A percentile compares a stretch with the other conserved stretches of the same genome.
These are phyloP conservation scores for Pseudomyrmex dendroicus DNA, from an alignment of 1,140 invertebrate genomes.

Conservation along the genomic window DNA sequence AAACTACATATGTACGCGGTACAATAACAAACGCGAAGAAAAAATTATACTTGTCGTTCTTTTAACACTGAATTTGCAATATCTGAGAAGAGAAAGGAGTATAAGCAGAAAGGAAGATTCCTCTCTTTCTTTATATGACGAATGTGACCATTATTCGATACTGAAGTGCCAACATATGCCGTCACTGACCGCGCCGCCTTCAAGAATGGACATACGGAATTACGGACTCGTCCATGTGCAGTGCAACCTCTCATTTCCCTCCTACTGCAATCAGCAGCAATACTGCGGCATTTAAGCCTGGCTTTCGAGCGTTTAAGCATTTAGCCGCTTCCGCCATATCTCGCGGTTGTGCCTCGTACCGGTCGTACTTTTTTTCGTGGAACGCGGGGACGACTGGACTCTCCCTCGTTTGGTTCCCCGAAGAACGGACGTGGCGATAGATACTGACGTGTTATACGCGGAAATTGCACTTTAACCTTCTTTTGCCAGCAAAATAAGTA, in stretches of 20 bases:
- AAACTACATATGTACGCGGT: no score
- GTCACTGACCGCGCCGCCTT: slow-evolving; percentile 48
- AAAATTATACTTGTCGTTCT: not conserved
- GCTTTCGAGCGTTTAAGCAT: slow-evolving; percentile 79
- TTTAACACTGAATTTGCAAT: not conserved
- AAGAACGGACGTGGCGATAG: slow-evolving; percentile 48
- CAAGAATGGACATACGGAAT: slow-evolving; percentile 58
- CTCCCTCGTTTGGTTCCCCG: slow-evolving; percentile 55
- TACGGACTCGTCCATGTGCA: slow-evolving; percentile 58
- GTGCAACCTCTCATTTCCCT: slow-evolving; percentile 80
- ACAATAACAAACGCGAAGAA: no score
- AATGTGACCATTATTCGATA: slow-evolving; percentile 46
- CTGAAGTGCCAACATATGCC: slow-evolving; percentile 14
- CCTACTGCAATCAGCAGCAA: slow-evolving; percentile 78
- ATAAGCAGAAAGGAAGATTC: not conserved
- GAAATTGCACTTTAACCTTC: not conserved
- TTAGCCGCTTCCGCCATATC: slow-evolving; percentile 80
- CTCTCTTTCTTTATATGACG: not conserved
- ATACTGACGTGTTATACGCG: slow-evolving; percentile 8
- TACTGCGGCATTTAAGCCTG: slow-evolving; percentile 74
- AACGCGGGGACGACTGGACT: slow-evolving; percentile 21
- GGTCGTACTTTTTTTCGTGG: slow-evolving; percentile 53
- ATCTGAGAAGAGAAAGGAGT: not conserved
- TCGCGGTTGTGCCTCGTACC: slow-evolving; percentile 52
- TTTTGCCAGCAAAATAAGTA: no score